phyloP scores from a whole-genome alignment of 2,113 vertebrate genomes.

The Numida meleagris region DNA sequence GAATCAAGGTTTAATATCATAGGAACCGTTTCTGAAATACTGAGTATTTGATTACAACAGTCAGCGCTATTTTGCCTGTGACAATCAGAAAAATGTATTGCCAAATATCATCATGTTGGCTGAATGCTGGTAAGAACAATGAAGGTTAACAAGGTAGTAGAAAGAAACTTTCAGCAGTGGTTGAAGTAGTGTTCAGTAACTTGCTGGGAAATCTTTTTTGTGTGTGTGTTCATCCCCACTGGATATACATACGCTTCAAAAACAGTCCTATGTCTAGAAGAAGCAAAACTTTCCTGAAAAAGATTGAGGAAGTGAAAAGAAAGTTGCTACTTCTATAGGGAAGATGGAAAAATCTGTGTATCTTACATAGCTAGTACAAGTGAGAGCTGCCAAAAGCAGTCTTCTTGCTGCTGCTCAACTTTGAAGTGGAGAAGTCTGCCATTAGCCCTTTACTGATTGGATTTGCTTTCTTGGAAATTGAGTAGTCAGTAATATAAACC shows the following conservation, averaged over 20 bases:
- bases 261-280: not conserved
- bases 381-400: not conserved
- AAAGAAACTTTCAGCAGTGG: not conserved
- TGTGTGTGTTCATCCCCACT: not conserved
- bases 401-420: not conserved
- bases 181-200: not conserved
- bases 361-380: not conserved
- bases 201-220: not conserved
- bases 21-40: not conserved
- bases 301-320: not conserved
- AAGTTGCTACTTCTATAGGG: not conserved
- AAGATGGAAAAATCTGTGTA: not conserved
- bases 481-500: not conserved
- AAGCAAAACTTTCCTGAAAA: not conserved
- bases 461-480: not conserved
- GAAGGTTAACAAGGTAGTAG: not conserved
- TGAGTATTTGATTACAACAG: not conserved
- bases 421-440: not conserved
- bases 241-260: not conserved
- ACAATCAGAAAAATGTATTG: not conserved
- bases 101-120: not conserved
- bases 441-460: not conserved
- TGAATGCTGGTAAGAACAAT: not conserved
- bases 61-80: not conserved
- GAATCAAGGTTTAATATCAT: constrained; percentile 19